Evolutionary conservation across 2,113 vertebrate species (phyloP).

Genomic region (Microtus pennsylvanicus): DNA sequence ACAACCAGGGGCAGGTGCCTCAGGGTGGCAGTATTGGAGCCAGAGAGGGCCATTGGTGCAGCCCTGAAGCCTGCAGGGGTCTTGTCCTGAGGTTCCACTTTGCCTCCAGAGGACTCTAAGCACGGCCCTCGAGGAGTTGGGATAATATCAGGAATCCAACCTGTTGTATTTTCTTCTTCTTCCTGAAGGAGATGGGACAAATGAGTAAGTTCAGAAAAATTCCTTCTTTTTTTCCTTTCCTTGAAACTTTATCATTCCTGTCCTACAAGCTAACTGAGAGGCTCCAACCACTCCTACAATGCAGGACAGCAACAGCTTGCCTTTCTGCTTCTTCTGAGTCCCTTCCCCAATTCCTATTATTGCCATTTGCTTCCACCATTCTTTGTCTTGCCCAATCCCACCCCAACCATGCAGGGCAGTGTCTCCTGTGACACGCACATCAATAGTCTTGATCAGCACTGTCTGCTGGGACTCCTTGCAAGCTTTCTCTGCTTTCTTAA

Average conservation of each 20-base stretch:
- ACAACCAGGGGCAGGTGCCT: neutral
- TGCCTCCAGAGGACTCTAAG: slow-evolving; percentile 53
- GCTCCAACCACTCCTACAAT: too few relatives aligned
- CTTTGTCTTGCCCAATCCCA: neutral
- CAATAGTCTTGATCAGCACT: slow-evolving; percentile 79
- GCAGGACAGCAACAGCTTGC: neutral
- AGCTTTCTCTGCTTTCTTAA: slow-evolving; percentile 80
- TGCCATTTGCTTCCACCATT: accelerated
- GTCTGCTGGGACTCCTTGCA: slow-evolving; percentile 81
- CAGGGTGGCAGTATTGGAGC: neutral
- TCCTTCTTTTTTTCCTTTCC: accelerated
- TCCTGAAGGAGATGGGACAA: slow-evolving; percentile 67
- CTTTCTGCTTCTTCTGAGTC: neutral
- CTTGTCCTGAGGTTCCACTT: slow-evolving; percentile 49
- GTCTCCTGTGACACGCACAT: slow-evolving; percentile 62
- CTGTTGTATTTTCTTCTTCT: slow-evolving; percentile 76
- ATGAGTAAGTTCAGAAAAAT: neutral
- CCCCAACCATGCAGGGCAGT: accelerated
- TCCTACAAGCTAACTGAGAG: neutral
- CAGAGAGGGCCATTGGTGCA: accelerated
- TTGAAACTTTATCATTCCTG: neutral
- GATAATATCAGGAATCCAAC: slow-evolving; percentile 78
- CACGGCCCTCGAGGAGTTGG: slow-evolving; percentile 38
- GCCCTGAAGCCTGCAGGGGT: slow-evolving; percentile 48
- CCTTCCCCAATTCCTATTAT: neutral